These are phyloP conservation scores for Odontophorus gujanensis DNA, from an alignment of 2,113 vertebrate genomes.

Conservation along the genomic window DNA sequence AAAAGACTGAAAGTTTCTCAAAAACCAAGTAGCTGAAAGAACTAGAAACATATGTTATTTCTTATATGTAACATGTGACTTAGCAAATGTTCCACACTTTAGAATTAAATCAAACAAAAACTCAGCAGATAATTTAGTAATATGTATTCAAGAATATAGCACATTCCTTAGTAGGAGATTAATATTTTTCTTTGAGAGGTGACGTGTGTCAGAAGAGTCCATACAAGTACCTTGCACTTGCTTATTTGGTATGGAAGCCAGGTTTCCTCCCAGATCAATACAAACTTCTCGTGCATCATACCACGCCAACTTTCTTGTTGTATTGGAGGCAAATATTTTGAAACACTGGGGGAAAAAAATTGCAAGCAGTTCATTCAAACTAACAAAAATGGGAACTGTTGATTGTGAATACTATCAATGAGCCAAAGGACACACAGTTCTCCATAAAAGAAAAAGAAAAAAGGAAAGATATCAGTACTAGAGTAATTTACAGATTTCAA, in stretches of 20 bases:
- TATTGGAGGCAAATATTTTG: conserved; percentile 75
- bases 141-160: background rate
- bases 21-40: background rate
- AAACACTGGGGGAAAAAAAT: conserved; percentile 82
- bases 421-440: background rate
- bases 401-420: background rate
- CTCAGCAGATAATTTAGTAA: background rate
- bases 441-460: background rate
- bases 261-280: conserved; percentile 82
- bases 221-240: conserved; percentile 85
- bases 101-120: background rate
- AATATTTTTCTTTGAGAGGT: background rate
- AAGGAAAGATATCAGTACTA: background rate
- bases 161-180: background rate
- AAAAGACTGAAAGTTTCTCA: background rate
- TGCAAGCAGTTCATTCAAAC: background rate
- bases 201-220: background rate
- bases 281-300: conserved; percentile 81
- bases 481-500: background rate
- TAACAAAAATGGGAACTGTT: background rate
- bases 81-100: background rate
- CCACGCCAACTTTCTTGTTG: conserved; percentile 78
- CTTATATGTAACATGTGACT: background rate
- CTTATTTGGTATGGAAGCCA: conserved; percentile 82
- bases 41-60: background rate